A percentile compares a stretch with the other conserved stretches of the same genome.
Evolutionary conservation across 2,797 vertebrate genomes (phyloP).

Genomic region (Petrocephalus schoutedeni): DNA sequence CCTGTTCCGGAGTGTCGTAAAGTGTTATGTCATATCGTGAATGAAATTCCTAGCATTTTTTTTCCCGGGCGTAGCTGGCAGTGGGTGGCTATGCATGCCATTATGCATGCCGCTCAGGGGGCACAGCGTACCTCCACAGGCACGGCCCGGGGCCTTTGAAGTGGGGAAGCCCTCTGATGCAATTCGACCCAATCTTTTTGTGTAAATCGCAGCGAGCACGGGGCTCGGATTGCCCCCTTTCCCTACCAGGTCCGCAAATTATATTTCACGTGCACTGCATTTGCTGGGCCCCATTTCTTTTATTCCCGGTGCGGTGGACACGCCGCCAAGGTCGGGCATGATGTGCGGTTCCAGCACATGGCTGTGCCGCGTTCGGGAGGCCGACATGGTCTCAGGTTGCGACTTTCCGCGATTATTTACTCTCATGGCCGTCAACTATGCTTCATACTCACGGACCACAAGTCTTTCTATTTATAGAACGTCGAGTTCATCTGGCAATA

Average conservation of each 20-base stretch:
- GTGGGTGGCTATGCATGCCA: background rate
- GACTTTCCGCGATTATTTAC: background rate
- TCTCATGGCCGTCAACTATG: background rate
- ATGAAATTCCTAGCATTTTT: background rate
- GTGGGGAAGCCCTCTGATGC: conserved; percentile 53
- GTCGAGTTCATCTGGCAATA: background rate
- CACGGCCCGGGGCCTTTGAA: conserved; percentile 56
- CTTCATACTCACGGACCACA: background rate
- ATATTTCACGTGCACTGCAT: background rate
- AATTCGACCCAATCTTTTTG: conserved; percentile 56
- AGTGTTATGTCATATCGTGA: background rate
- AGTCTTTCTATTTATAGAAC: background rate
- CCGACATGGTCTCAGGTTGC: background rate
- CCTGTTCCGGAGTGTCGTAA: background rate
- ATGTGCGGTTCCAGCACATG: background rate
- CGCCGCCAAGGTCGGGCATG: background rate
- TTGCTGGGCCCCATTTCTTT: background rate
- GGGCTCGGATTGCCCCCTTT: conserved; percentile 50
- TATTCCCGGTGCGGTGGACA: background rate
- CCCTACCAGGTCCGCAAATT: background rate
- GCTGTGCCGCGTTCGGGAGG: background rate
- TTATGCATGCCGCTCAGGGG: background rate
- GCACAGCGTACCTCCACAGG: conserved; percentile 45
- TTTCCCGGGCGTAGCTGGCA: background rate
- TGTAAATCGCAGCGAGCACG: conserved; percentile 48